Percentiles rank a stretch among this genome's conserved stretches.
These are phyloP conservation scores for Aspiorhynchus laticeps DNA, from an alignment of 2,113 vertebrate species.

Conservation along the genomic window DNA sequence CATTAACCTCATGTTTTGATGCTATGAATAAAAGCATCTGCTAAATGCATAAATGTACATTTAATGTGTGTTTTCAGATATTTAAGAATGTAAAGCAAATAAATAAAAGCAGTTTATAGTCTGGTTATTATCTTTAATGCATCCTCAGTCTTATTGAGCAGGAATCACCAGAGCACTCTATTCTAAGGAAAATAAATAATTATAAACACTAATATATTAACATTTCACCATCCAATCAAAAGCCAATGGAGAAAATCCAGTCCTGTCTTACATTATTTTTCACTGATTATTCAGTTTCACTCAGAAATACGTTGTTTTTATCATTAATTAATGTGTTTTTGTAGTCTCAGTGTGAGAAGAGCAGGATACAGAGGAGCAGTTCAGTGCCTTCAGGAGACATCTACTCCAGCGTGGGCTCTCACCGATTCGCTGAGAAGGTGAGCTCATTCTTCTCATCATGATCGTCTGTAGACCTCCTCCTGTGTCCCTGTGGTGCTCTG, in stretches of 20 bases:
- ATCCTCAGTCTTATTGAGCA: background rate
- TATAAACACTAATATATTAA: background rate
- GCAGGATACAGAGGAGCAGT: conserved; percentile 82
- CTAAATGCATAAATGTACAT: background rate
- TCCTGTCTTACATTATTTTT: too few species aligned
- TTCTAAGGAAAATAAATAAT: too few species aligned
- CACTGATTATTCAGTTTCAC: background rate
- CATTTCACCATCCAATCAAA: background rate
- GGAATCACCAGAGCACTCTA: background rate
- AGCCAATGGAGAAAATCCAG: background rate
- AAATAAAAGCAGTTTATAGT: background rate
- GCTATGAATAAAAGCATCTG: background rate
- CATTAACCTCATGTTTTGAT: background rate
- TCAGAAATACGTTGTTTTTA: background rate
- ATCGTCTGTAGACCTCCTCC: background rate
- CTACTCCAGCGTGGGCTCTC: conserved; percentile 82
- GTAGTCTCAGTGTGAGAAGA: conserved; percentile 89
- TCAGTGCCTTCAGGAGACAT: conserved; percentile 83
- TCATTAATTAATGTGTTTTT: background rate
- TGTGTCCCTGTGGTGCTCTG: background rate
- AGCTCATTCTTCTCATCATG: background rate
- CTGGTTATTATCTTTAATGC: background rate
- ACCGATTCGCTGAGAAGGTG: conserved; percentile 89
- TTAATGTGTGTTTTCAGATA: background rate
- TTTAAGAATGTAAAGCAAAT: background rate